Percentiles rank a stretch among this genome's conserved stretches.
phyloP scores from a whole-genome alignment of 1,140 invertebrate genomes.

The Triops cancriformis region DNA sequence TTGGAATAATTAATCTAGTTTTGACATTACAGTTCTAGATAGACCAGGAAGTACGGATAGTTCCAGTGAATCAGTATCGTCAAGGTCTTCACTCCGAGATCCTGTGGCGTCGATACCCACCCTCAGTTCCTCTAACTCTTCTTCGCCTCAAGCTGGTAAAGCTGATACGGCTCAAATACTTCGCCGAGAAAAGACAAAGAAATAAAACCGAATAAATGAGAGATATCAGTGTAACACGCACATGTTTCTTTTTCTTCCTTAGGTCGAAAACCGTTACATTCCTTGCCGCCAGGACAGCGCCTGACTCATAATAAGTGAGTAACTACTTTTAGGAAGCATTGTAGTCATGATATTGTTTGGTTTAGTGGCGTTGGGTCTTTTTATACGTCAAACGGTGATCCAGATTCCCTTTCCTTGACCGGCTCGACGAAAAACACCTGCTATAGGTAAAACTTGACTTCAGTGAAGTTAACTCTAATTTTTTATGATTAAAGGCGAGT shows the following conservation, averaged over 20 bases:
- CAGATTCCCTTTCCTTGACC: neutral
- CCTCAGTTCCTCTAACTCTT: slow-evolving; percentile 36
- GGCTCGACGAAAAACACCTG: neutral
- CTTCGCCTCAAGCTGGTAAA: slow-evolving; percentile 15
- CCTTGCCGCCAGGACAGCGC: slow-evolving; percentile 36
- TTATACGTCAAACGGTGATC: neutral
- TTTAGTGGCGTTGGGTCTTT: neutral
- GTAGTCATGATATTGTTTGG: neutral
- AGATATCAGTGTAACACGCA: too few relatives aligned
- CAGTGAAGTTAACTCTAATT: neutral
- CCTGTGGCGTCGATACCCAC: slow-evolving; percentile 30
- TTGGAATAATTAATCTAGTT: neutral
- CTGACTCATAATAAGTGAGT: slow-evolving; percentile 40
- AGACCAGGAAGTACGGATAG: slow-evolving; percentile 37
- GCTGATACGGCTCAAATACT: neutral
- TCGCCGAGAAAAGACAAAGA: too few relatives aligned
- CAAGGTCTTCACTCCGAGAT: slow-evolving; percentile 30
- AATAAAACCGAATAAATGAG: too few relatives aligned
- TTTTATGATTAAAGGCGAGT: slow-evolving; percentile 48
- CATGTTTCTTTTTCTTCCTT: slow-evolving; percentile 25
- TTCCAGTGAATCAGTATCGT: slow-evolving; percentile 59
- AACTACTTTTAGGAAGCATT: slow-evolving; percentile 23
- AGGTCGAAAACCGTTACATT: slow-evolving; percentile 34
- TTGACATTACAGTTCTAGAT: neutral
- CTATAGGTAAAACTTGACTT: neutral